These are phyloP conservation scores for Xanthia icteritia DNA, from an alignment of 2,888 invertebrate genomes.

Conservation along the genomic window DNA sequence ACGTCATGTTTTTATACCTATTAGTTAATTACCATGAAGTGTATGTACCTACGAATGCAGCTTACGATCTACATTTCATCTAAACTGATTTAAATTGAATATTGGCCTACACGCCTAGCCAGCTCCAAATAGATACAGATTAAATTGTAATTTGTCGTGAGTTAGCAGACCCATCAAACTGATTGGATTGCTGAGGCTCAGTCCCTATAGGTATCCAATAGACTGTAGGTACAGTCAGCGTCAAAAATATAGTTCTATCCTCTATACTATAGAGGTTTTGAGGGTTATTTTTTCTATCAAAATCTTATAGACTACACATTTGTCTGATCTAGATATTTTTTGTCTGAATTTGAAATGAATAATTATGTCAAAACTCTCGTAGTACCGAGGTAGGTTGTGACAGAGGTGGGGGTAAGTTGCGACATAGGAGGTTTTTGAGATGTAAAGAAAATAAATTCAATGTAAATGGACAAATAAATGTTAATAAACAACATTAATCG, in stretches of 20 bases:
- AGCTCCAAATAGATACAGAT: slow-evolving; percentile 27
- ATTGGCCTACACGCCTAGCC: not conserved
- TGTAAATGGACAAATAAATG: not conserved
- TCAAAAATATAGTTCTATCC: not conserved
- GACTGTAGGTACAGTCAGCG: not conserved
- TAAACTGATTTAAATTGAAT: slow-evolving; percentile 8
- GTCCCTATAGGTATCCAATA: not conserved
- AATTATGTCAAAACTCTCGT: not conserved
- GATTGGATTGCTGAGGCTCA: slow-evolving; percentile 31
- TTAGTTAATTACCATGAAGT: not conserved
- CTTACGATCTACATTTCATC: not conserved
- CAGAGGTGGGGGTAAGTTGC: too few species aligned
- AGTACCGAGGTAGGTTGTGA: not conserved
- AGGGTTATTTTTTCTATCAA: too few species aligned
- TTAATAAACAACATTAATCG: not conserved
- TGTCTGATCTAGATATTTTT: too few species aligned
- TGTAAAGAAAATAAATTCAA: not conserved
- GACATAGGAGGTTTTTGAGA: too few species aligned
- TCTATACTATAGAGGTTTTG: too few species aligned
- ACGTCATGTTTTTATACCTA: not conserved
- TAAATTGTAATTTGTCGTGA: slow-evolving; percentile 48
- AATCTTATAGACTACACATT: too few species aligned
- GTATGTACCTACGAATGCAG: not conserved
- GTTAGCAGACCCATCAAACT: slow-evolving; percentile 17
- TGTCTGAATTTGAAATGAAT: too few species aligned